Evolutionary conservation across 64 coral and sea anemone genomes (phyloP).

Genomic region (Exaiptasia diaphana): DNA sequence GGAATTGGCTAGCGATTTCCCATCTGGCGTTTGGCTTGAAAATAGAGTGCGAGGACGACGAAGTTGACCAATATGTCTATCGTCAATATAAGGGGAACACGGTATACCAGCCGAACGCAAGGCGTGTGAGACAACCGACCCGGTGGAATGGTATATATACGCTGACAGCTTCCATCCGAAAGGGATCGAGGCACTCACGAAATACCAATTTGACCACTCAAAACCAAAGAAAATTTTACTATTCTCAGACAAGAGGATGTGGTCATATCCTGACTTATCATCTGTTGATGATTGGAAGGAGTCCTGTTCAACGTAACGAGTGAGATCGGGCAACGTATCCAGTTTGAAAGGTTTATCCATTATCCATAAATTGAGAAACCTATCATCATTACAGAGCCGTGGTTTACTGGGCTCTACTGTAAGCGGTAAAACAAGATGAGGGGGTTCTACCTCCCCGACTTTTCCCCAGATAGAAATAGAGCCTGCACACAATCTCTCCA

Average conservation of each 20-base stretch:
- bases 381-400: slow-evolving; percentile 18
- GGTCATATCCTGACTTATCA: slow-evolving; percentile 31
- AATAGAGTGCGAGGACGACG: neutral
- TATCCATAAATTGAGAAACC: slow-evolving; percentile 38
- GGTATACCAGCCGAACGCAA: slow-evolving; percentile 9
- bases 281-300: neutral
- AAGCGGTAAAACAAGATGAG: slow-evolving; percentile 6
- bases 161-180: slow-evolving; percentile 33
- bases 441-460: neutral
- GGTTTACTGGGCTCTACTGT: neutral
- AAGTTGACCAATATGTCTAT: slow-evolving; percentile 11
- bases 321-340: neutral
- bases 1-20: neutral
- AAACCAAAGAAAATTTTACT: slow-evolving; percentile 7
- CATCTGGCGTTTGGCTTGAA: neutral
- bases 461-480: neutral
- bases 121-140: neutral
- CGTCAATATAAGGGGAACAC: slow-evolving; percentile 32
- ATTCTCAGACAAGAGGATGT: neutral
- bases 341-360: slow-evolving; percentile 5
- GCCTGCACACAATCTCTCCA: neutral
- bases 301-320: neutral
- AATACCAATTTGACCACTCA: neutral
- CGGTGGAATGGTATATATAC: slow-evolving; percentile 20
- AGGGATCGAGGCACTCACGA: neutral